Percentiles rank a stretch among this genome's conserved stretches.
Conservation (phyloP, 2,113 vertebrate genomes). For the Scalopus aquaticus region DNA sequence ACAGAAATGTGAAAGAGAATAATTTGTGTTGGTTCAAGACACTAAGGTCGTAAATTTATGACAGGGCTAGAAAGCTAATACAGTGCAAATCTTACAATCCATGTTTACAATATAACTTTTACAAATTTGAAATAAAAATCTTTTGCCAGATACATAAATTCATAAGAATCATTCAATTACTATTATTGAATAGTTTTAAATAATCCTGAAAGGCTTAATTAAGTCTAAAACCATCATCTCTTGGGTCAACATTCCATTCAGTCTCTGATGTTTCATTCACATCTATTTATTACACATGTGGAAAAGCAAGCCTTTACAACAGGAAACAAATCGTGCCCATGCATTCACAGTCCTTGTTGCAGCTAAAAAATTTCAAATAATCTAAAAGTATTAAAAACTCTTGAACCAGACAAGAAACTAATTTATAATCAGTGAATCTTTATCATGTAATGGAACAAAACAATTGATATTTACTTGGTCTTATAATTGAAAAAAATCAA, state of each 20-base stretch:
- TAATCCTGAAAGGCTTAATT: not conserved
- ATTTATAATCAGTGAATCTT: slow-evolving; percentile 19
- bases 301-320: not conserved
- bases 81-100: not conserved
- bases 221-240: not conserved
- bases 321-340: not conserved
- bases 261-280: not conserved
- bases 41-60: not conserved
- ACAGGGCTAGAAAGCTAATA: not conserved
- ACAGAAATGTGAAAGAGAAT: not conserved
- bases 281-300: not conserved
- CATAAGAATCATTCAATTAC: not conserved
- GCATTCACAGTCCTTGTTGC: not conserved
- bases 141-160: slow-evolving; percentile 51
- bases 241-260: not conserved
- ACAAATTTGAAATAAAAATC: not conserved
- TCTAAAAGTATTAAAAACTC: slow-evolving; percentile 7
- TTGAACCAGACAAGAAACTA: slow-evolving; percentile 17
- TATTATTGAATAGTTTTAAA: slow-evolving; percentile 38
- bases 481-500: slow-evolving; percentile 26
- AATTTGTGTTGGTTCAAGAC: not conserved
- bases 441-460: slow-evolving; percentile 12
- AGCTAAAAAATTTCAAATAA: not conserved
- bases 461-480: slow-evolving; percentile 40
- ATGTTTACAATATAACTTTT: not conserved